These are phyloP conservation scores for Odocoileus hemionus DNA, from an alignment of 2,113 vertebrate genomes.

Conservation along the genomic window DNA sequence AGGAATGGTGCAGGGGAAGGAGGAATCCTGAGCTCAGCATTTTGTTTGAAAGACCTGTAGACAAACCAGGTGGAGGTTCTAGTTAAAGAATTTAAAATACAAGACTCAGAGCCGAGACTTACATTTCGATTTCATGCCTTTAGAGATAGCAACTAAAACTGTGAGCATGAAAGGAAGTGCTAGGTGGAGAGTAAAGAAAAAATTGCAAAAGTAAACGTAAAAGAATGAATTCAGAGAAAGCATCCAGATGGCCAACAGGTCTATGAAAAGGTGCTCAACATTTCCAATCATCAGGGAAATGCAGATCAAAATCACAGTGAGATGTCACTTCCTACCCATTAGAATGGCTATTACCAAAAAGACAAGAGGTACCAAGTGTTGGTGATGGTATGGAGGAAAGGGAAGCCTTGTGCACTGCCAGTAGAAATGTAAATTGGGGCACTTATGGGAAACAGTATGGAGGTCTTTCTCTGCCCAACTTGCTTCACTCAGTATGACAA, in stretches of 20 bases:
- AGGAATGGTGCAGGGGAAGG: rapidly evolving
- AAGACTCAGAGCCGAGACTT: neutral
- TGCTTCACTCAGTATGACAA: neutral
- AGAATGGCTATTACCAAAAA: neutral
- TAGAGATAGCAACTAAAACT: neutral
- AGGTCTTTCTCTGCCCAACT: neutral
- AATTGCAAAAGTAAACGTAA: neutral
- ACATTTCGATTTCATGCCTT: neutral
- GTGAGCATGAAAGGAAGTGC: neutral
- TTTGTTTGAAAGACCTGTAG: neutral
- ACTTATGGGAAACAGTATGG: neutral
- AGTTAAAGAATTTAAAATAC: neutral
- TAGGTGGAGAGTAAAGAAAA: neutral
- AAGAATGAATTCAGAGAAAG: neutral
- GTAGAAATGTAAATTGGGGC: neutral
- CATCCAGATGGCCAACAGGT: neutral
- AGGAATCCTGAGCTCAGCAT: neutral
- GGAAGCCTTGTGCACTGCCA: neutral
- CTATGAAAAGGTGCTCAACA: rapidly evolving
- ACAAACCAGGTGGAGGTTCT: neutral
- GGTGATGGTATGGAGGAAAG: neutral
- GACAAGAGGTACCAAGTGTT: neutral
- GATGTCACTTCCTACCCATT: neutral
- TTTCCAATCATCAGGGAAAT: neutral
- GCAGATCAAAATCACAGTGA: neutral